These are phyloP conservation scores for Petrocephalus microphthalmus DNA, from an alignment of 2,113 vertebrate genomes.

Conservation along the genomic window DNA sequence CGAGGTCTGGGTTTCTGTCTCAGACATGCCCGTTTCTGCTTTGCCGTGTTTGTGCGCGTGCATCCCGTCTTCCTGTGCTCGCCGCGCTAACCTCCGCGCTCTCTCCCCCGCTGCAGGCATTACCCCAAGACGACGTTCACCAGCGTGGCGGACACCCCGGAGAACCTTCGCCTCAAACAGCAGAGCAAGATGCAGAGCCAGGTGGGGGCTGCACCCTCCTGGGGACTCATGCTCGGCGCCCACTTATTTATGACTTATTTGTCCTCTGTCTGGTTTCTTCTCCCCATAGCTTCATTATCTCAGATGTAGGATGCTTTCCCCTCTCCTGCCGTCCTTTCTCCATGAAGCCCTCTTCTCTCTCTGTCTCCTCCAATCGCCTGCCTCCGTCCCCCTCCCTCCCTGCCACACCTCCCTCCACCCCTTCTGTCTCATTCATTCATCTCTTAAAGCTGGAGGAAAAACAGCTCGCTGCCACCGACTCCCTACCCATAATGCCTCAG, in stretches of 20 bases:
- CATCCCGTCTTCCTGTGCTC: not conserved
- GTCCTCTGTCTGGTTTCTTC: not conserved
- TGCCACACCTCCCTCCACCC: not conserved
- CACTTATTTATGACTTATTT: not conserved
- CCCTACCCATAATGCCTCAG: slow-evolving; percentile 4
- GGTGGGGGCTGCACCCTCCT: slow-evolving; percentile 55
- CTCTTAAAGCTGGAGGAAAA: not conserved
- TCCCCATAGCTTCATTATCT: not conserved
- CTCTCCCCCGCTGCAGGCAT: slow-evolving; percentile 66
- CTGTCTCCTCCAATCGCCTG: not conserved
- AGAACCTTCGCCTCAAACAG: slow-evolving; percentile 93
- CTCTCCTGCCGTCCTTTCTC: not conserved
- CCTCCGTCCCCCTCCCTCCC: not conserved
- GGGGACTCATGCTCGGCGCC: not conserved
- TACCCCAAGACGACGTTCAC: slow-evolving; percentile 95
- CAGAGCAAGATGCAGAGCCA: slow-evolving; percentile 95
- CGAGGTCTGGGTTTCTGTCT: not conserved
- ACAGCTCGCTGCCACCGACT: not conserved
- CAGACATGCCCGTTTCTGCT: not conserved
- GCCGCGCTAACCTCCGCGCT: slow-evolving; percentile 21
- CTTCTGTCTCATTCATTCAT: not conserved
- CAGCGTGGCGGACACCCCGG: slow-evolving; percentile 89
- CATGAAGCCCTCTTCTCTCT: not conserved
- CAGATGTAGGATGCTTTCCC: not conserved
- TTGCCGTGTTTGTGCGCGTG: not conserved